A percentile compares a stretch with the other conserved stretches of the same genome.
Conservation (phyloP, 2,113 vertebrate genomes). For the Hippocampus zosterae region DNA sequence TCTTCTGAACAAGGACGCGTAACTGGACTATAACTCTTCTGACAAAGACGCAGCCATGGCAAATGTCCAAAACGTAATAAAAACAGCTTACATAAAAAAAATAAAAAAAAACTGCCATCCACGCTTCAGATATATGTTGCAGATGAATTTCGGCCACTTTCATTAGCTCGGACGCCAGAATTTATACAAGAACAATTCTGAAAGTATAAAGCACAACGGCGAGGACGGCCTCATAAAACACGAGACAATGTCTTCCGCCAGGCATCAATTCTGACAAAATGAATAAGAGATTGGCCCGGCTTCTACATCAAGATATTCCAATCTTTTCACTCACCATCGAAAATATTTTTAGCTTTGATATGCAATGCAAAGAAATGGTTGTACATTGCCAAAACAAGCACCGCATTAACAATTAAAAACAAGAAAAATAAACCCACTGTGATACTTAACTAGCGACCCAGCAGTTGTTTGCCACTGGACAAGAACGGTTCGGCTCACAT, state of each 20-base stretch:
- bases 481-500: neutral
- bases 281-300: slow-evolving; percentile 17
- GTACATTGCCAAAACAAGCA: neutral
- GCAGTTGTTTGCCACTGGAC: neutral
- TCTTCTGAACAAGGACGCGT: slow-evolving; percentile 50
- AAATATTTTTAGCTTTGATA: slow-evolving; percentile 30
- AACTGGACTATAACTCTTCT: slow-evolving; percentile 56
- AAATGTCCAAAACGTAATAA: slow-evolving; percentile 55
- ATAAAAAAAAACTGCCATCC: slow-evolving; percentile 63
- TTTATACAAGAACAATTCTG: slow-evolving; percentile 33
- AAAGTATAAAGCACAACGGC: slow-evolving; percentile 24
- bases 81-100: slow-evolving; percentile 64
- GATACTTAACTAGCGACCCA: neutral
- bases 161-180: slow-evolving; percentile 41
- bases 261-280: slow-evolving; percentile 36
- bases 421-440: neutral
- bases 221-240: neutral
- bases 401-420: neutral
- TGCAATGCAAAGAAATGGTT: neutral
- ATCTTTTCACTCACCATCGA: slow-evolving; percentile 34
- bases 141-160: slow-evolving; percentile 54
- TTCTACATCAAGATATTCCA: slow-evolving; percentile 27
- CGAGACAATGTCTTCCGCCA: neutral
- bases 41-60: slow-evolving; percentile 52
- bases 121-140: slow-evolving; percentile 58